Evolutionary conservation across 2,888 invertebrate genomes (phyloP).

Genomic region (Galerucella nymphaeae): DNA sequence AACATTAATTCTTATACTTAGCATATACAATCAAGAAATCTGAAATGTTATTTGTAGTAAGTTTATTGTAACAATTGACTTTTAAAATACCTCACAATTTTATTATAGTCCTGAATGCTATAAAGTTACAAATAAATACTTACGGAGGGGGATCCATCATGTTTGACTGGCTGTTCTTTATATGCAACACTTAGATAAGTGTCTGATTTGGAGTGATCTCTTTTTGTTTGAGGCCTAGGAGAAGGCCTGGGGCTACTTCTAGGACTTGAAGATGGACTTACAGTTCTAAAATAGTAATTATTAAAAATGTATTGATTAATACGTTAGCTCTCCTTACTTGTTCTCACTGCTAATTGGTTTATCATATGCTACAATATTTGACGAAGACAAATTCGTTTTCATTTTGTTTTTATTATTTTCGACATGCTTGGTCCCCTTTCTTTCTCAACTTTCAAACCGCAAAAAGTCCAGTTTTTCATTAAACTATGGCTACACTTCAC

Average conservation of each 20-base stretch:
- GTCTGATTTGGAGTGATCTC: slow-evolving; percentile 60
- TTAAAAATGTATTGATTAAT: slow-evolving; percentile 10
- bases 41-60: too few relatives aligned
- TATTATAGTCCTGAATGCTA: background rate
- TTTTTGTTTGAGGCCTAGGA: slow-evolving; percentile 63
- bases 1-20: too few relatives aligned
- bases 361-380: slow-evolving; percentile 49
- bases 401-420: slow-evolving; percentile 46
- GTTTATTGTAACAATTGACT: too few relatives aligned
- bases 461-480: slow-evolving; percentile 16
- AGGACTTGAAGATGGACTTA: slow-evolving; percentile 64
- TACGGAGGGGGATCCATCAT: slow-evolving; percentile 57
- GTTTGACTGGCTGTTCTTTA: slow-evolving; percentile 48
- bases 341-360: slow-evolving; percentile 45
- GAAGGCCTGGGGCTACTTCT: slow-evolving; percentile 67
- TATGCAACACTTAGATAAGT: slow-evolving; percentile 53
- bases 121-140: slow-evolving; percentile 38
- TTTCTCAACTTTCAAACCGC: slow-evolving; percentile 7
- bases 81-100: too few relatives aligned
- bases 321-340: slow-evolving; percentile 35
- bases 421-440: slow-evolving; percentile 36
- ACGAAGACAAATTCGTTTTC: slow-evolving; percentile 53
- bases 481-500: background rate
- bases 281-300: slow-evolving; percentile 52
- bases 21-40: too few relatives aligned